These are phyloP conservation scores for Phoenicopterus ruber DNA, from an alignment of 2,113 vertebrate genomes.

Conservation along the genomic window DNA sequence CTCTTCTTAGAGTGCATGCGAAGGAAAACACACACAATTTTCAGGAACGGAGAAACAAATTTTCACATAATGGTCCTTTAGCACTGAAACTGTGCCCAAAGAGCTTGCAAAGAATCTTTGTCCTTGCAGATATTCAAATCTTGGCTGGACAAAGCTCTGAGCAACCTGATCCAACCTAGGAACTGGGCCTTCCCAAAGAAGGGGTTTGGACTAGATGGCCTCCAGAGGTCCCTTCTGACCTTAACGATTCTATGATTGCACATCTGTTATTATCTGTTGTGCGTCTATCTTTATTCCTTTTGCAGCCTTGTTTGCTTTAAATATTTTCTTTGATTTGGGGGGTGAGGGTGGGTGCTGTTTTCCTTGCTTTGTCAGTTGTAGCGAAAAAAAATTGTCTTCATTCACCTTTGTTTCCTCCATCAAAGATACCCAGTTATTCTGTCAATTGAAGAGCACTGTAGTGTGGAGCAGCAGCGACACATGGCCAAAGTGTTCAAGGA, in stretches of 20 bases:
- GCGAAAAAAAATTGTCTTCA: background rate
- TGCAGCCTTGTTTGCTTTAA: background rate
- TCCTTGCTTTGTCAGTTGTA: background rate
- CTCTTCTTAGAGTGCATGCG: background rate
- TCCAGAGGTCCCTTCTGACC: background rate
- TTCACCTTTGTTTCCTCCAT: background rate
- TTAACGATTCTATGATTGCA: background rate
- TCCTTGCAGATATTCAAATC: background rate
- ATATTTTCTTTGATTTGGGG: background rate
- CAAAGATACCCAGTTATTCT: conserved; percentile 89
- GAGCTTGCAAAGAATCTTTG: background rate
- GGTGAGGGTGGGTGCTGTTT: background rate
- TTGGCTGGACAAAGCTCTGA: background rate
- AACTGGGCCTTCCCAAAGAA: background rate
- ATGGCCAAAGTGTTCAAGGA: conserved; percentile 92
- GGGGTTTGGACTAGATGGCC: background rate
- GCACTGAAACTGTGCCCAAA: background rate
- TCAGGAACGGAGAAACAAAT: background rate
- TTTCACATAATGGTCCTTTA: background rate
- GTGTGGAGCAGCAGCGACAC: conserved; percentile 89
- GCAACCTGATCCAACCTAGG: background rate
- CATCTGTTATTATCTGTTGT: background rate
- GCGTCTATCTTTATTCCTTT: background rate
- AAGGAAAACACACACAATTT: background rate
- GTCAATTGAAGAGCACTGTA: conserved; percentile 95